Evolutionary conservation across 1,140 invertebrate species (phyloP).

Genomic region (Papilio glaucus): DNA sequence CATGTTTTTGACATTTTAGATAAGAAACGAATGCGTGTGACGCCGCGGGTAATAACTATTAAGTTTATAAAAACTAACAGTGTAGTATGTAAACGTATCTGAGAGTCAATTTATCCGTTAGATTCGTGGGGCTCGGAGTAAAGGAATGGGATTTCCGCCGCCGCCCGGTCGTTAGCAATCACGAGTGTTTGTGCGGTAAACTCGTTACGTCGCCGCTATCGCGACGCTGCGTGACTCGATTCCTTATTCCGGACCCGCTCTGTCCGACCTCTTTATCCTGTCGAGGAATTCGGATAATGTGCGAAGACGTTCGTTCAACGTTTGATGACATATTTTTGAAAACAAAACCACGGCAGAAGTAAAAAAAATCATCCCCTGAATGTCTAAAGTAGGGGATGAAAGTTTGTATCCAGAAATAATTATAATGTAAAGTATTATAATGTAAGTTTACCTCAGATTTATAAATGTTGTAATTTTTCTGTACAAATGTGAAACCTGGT

Average conservation of each 20-base stretch:
- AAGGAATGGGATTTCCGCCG: constrained; percentile 35
- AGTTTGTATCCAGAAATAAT: no score
- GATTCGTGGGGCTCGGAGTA: neutral
- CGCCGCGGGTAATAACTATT: no score
- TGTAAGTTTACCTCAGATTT: no score
- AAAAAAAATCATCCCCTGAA: no score
- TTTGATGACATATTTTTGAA: no score
- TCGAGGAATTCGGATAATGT: constrained; percentile 23
- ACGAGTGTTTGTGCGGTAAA: constrained; percentile 37
- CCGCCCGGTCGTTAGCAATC: constrained; percentile 37
- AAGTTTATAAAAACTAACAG: neutral
- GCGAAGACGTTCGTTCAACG: neutral
- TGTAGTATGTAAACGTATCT: constrained; percentile 3
- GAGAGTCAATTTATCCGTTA: constrained; percentile 22
- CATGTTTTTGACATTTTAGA: no score
- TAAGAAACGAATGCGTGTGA: no score
- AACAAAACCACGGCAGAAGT: no score
- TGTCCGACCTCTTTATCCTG: constrained; percentile 9
- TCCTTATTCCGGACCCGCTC: constrained; percentile 24
- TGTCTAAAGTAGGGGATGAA: no score
- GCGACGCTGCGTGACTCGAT: constrained; percentile 35
- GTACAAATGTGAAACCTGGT: no score
- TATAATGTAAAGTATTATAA: no score
- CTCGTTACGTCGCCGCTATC: constrained; percentile 34
- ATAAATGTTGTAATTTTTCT: no score